Conservation (phyloP, 2,888 invertebrate genomes). For the Dynastes tityus region DNA sequence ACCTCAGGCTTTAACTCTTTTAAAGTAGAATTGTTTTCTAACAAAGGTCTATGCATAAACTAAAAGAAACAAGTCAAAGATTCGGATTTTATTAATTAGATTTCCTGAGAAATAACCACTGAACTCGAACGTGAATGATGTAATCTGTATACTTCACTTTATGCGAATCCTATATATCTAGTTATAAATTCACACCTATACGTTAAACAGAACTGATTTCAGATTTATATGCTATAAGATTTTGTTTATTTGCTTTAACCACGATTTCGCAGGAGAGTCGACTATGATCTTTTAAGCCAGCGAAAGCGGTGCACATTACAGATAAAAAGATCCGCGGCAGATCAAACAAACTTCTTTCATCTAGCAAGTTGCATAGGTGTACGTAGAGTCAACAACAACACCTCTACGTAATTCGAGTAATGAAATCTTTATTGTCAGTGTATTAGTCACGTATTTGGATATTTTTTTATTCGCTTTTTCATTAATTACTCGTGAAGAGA, state of each 20-base stretch:
- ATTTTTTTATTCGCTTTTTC: not conserved
- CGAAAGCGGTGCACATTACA: not conserved
- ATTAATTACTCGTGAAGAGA: not conserved
- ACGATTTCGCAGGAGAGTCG: not conserved
- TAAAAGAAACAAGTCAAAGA: too few species aligned
- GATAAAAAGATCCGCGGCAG: constrained; percentile 6
- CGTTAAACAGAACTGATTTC: constrained; percentile 15
- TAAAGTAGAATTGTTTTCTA: too few species aligned
- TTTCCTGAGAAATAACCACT: too few species aligned
- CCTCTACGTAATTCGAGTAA: not conserved
- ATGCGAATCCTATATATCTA: not conserved
- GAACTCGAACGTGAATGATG: not conserved
- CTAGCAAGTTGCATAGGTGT: not conserved
- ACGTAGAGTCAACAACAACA: not conserved
- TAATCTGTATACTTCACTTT: not conserved
- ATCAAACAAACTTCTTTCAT: constrained; percentile 10
- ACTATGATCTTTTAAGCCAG: not conserved
- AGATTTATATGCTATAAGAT: not conserved
- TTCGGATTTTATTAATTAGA: too few species aligned
- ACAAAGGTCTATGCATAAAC: too few species aligned
- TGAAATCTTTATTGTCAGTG: constrained; percentile 8
- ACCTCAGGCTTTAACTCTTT: too few species aligned
- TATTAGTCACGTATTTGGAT: constrained; percentile 4
- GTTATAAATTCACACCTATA: constrained; percentile 6
- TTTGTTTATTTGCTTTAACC: constrained; percentile 14